These are phyloP conservation scores for Erythrolamprus reginae DNA, from an alignment of 2,113 vertebrate species.

Conservation along the genomic window DNA sequence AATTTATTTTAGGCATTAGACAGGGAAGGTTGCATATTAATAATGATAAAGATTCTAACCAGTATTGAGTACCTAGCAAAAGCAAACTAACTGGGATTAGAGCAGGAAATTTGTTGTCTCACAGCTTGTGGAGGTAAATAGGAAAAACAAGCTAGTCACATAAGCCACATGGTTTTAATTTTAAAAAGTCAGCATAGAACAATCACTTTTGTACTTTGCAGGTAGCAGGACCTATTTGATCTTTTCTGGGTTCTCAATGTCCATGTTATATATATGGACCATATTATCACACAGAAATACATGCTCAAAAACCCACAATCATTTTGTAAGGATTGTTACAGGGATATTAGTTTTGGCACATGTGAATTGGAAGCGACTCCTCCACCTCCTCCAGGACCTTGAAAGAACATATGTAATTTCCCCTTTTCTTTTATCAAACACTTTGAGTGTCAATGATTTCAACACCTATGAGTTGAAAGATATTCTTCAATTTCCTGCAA, in stretches of 20 bases:
- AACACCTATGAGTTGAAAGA: conserved; percentile 27
- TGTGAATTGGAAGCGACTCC: conserved; percentile 28
- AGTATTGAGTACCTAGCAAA: not conserved
- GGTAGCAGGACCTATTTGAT: not conserved
- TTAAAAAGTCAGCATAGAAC: not conserved
- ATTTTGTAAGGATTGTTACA: not conserved
- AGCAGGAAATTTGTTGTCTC: not conserved
- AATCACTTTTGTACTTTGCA: not conserved
- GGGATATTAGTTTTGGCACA: conserved; percentile 16
- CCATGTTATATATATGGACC: not conserved
- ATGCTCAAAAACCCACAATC: conserved; percentile 27
- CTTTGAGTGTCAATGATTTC: not conserved
- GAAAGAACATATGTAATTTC: not conserved
- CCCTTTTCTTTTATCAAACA: not conserved
- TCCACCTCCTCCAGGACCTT: not conserved
- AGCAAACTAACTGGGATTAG: not conserved
- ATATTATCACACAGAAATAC: not conserved
- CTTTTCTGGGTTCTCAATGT: not conserved
- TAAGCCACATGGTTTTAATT: not conserved
- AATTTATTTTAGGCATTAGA: not conserved
- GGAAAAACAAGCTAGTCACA: not conserved
- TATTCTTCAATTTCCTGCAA: not conserved
- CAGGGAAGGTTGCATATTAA: not conserved
- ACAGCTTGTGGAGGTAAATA: not conserved
- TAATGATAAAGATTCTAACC: not conserved